Conservation (phyloP, 2,113 vertebrate genomes). For the Colius striatus region DNA sequence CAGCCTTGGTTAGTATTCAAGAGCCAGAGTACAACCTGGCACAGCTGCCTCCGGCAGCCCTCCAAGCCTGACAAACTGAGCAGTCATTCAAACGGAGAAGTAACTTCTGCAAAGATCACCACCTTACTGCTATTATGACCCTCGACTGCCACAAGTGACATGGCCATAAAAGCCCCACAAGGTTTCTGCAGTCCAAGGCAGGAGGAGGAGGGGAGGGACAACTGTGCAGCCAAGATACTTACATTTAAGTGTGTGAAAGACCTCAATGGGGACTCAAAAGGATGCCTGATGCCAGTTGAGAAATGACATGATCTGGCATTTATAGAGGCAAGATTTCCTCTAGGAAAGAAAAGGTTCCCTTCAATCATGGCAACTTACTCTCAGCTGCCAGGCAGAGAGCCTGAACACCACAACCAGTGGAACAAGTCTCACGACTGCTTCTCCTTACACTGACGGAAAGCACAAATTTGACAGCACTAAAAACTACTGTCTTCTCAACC, state of each 20-base stretch:
- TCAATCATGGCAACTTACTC: not conserved
- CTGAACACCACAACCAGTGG: not conserved
- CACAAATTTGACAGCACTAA: not conserved
- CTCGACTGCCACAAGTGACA: not conserved
- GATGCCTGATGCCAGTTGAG: not conserved
- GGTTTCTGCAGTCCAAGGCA: not conserved
- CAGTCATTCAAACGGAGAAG: not conserved
- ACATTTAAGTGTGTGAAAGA: not conserved
- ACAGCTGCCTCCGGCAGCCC: not conserved
- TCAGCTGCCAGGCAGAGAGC: not conserved
- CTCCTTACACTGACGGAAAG: not conserved
- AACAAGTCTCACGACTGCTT: not conserved
- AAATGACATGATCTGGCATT: not conserved
- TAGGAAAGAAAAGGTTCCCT: not conserved
- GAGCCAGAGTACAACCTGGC: not conserved
- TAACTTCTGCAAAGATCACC: not conserved
- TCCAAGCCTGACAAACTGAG: not conserved
- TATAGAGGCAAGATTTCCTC: not conserved
- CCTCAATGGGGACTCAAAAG: not conserved
- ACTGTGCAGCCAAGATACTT: not conserved
- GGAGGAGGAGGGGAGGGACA: not conserved
- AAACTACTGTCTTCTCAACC: not conserved
- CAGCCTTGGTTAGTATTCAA: not conserved
- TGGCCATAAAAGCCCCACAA: not conserved
- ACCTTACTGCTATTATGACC: not conserved